These are phyloP conservation scores for Aurelia sp. DNA, from an alignment of 30 jellyfish, hydroid and myxozoan genomes.

Conservation along the genomic window DNA sequence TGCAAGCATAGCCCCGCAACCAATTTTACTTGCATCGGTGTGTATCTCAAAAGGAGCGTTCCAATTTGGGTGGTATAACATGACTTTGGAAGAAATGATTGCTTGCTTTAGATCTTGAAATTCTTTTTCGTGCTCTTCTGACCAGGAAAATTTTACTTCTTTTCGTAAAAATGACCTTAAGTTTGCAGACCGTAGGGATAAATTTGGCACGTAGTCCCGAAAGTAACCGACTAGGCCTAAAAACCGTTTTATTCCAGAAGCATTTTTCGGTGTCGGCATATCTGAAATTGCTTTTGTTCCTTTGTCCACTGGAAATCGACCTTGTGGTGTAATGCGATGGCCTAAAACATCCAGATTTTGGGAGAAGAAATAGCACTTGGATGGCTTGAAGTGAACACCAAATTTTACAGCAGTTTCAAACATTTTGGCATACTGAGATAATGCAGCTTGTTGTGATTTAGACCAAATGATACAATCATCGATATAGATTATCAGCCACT, in stretches of 20 bases:
- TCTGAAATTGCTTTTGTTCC: conserved; percentile 15
- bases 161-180: conserved; percentile 6
- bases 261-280: neutral
- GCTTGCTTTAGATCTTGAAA: conserved; percentile 15
- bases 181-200: neutral
- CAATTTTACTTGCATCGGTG: conserved; percentile 29
- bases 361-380: conserved; percentile 13
- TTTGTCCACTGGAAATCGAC: conserved; percentile 8
- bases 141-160: neutral
- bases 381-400: conserved; percentile 45
- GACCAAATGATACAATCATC: conserved; percentile 37
- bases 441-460: neutral
- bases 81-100: conserved; percentile 17
- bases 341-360: conserved; percentile 16
- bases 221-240: conserved; percentile 23
- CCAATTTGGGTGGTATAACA: conserved; percentile 32
- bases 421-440: conserved; percentile 4
- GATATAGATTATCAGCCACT: conserved; percentile 45
- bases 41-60: conserved; percentile 6
- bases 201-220: conserved; percentile 12
- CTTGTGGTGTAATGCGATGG: conserved; percentile 39
- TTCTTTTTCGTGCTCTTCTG: neutral
- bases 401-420: conserved; percentile 8
- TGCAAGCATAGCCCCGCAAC: conserved; percentile 50
- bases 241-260: conserved; percentile 13